These are phyloP conservation scores for Himalopsyche kuldschensis DNA, from an alignment of 2,888 invertebrate genomes.

Conservation along the genomic window DNA sequence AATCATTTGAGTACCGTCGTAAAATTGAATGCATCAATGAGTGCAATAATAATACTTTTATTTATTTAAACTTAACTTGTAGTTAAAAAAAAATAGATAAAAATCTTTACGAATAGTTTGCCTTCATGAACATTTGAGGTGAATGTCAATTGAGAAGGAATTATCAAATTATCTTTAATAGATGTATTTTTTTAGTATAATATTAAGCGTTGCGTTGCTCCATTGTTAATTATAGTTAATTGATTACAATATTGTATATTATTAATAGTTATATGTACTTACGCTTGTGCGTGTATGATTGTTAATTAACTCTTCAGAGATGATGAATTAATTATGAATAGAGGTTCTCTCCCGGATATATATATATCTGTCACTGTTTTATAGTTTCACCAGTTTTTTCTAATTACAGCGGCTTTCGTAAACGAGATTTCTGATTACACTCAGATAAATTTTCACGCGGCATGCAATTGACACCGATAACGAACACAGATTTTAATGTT, in stretches of 20 bases:
- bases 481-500: conserved; percentile 15
- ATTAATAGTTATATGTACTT: not conserved
- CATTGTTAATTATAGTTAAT: not conserved
- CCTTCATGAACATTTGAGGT: not conserved
- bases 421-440: not conserved
- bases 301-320: not conserved
- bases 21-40: not conserved
- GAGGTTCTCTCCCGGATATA: not conserved
- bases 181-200: not conserved
- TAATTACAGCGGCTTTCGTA: not conserved
- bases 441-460: conserved; percentile 2
- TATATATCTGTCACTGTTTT: not conserved
- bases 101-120: not conserved
- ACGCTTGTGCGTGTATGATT: not conserved
- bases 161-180: not conserved
- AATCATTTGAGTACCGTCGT: not conserved
- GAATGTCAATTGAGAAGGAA: not conserved
- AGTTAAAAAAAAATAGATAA: not conserved
- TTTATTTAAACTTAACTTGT: not conserved
- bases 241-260: not conserved
- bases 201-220: not conserved
- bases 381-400: not conserved
- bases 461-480: not conserved
- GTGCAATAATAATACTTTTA: not conserved
- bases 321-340: not conserved